Evolutionary conservation across 2,113 vertebrate genomes (phyloP), one percentile per base, ranked within the genome.

Genomic region (Pelobates fuscus): DNA sequence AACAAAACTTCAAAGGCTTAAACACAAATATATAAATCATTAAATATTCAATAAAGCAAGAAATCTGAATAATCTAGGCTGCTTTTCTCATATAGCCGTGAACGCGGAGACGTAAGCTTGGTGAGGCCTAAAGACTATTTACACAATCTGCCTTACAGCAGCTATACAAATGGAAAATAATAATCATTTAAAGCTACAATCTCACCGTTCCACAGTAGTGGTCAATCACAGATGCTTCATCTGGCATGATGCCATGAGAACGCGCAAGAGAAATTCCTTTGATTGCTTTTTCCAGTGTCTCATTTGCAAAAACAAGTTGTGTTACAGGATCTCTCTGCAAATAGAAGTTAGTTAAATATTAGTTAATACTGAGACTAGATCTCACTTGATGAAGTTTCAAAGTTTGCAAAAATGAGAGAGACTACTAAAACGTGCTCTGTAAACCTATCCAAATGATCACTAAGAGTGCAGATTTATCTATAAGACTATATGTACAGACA

Each of bases 191-290:
- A 78, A 24, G 71, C 71, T n/a, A 57, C 59, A 8, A 26, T 18
- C 78, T 78, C 86, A 97, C 97, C 93, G 89, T 94, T 79, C 85
- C 80, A 69, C 82, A 91, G 43, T 84, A 89, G 77, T 68, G 84
- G 79, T 98, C 94, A 83, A 84, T 84, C 72, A 94, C 32, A 0
- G 83, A 89, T 25, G 86, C 85, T 58, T 76, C 82, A 77, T 91
- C 82, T 44, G 80, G 80, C 52, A 84, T 80, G 60, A 85, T 17
- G 15, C 79, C 78, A 52, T 41, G 67, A 81, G 83, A 79, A 23
- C 58, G 80, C 77, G 61, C 86, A 21, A 71, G 78, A 30, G 86
- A 86, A 64, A 98, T 80, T 79, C 63, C 80, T 64, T 80, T 63
- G 30, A 94, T 86, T 62, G 91, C 86, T 73, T 83, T 91, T 30